Evolutionary conservation across 2,797 vertebrate species (phyloP), one percentile per base, ranked within the genome.

Genomic region (Erethizon dorsatum): DNA sequence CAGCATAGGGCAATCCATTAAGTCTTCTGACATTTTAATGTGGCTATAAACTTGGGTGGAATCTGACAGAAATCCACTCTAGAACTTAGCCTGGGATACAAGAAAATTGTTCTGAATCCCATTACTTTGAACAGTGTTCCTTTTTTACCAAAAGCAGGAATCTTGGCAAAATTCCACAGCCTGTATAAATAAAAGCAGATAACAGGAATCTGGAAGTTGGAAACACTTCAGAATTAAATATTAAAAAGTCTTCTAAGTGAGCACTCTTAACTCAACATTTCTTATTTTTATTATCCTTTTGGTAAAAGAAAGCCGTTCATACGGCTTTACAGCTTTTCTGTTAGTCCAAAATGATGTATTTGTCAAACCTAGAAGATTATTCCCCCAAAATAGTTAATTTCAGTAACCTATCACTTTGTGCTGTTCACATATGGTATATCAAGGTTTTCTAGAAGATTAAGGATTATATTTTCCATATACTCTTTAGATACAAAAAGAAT

Each of bases 201-300:
- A 90, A 41, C 13, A 71, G 65, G 33, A n/a, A 50, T 75, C 20
- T 83, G 80, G 4, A 86, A 93, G 85, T 78, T 4, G 88, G 61
- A 94, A 96, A 33, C 8, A 80, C 69, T 93, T 96, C 28, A 95
- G 82, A 91, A 88, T 84, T 91, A 85, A 96, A 94, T 80, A 93
- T 54, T 67, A 47, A 84, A 96, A 90, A 13, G 41, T 67, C 52
- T 83, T 61, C 61, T 83, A 69, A 90, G 75, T 31, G 57, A 84
- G 11, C 41, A 61, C 6, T 73, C 7, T 71, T 47, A 95, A 65
- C 4, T 54, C 37, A 78, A 20, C 33, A 52, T 73, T 83, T 95
- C 92, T 63, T 63, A 61, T 33, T 84, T 94, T 92, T 54, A 57
- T 82, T 90, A 54, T 94, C 12, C 3, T 28, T 37, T 79, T 56